Base-by-base conservation (phyloP, 2,113 vertebrate species). In the Saguinus midas region DNA sequence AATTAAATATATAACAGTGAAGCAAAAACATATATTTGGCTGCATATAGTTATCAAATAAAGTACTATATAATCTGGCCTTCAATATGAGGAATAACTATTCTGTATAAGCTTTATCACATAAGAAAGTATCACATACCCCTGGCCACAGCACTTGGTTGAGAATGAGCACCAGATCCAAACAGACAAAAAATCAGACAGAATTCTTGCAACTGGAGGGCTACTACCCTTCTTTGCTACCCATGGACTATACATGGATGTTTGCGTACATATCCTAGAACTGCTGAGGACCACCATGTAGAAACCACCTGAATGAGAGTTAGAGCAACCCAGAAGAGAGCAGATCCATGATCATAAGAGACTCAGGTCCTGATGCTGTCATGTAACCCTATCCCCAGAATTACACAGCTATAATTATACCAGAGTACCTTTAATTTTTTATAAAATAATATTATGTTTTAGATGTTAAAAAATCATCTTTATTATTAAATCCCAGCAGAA, bases 391-490 rank as follows among this genome's bases (percentile, higher is more conserved):
- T 27, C 17, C 37, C 37, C 64, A 81, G n/a, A 50, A 90, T 25
- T 16, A 76, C 18, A 43, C 5, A 68, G 12, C 61, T 52, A 45
- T 55, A 81, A 23, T 48, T 94, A 25, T 70, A 57, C 43, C 27
- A 57, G 20, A 14, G 4, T 37, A 25, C 25, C 27, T 78, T 32
- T 32, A 32, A 18, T 78, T 78, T 78, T 45, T n/a, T 70, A 70
- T 17, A 10, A 48, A 79, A 50, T 48, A 78, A 50, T 25, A 20
- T 48, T 76, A 76, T 64, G 61, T 78, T 78, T 78, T 45, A 78
- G 75, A 48, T 78, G 27, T 78, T 87, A 55, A 43, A 37, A 90
- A 97, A 93, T 52, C 73, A 72, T 45, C 32, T 89, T 91, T 75
- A 88, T 82, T 87, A 89, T 52, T 68, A 79, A 95, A n/a, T 58